phyloP scores from a whole-genome alignment of 2,888 invertebrate species.

The Drosophila diplacantha region DNA sequence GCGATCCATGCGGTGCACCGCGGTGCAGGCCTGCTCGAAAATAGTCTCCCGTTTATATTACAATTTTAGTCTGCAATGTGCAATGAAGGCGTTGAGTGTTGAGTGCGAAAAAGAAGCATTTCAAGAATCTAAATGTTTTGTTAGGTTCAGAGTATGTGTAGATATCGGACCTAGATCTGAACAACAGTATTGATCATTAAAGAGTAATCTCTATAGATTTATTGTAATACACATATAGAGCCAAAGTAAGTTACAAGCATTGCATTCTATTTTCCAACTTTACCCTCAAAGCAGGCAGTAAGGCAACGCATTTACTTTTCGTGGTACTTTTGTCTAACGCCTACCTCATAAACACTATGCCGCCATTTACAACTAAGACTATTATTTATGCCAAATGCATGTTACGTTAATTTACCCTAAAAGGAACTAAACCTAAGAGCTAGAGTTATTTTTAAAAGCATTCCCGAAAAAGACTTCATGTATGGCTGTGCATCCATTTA shows the following conservation, averaged over 20 bases:
- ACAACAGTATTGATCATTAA: not conserved
- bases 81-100: conserved; percentile 37
- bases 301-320: conserved; percentile 14
- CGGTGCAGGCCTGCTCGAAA: conserved; percentile 54
- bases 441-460: conserved; percentile 27
- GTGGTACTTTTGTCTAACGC: conserved; percentile 62
- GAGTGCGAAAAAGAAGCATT: conserved; percentile 20
- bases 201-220: not conserved
- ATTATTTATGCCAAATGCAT: conserved; percentile 46
- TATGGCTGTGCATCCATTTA: conserved; percentile 46
- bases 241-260: conserved; percentile 33
- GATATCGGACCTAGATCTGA: conserved; percentile 2
- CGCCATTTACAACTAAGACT: conserved; percentile 39
- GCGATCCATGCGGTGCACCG: conserved; percentile 56
- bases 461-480: conserved; percentile 15
- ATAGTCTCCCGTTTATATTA: conserved; percentile 44
- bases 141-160: conserved; percentile 19
- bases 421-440: conserved; percentile 45
- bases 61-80: conserved; percentile 53
- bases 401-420: conserved; percentile 19
- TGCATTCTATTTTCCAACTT: conserved; percentile 12
- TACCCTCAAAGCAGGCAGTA: conserved; percentile 2
- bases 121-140: conserved; percentile 7
- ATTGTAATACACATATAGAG: conserved; percentile 2
- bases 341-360: conserved; percentile 38